phyloP scores from a whole-genome alignment of 2,888 invertebrate genomes.

The Onchidella celtica region DNA sequence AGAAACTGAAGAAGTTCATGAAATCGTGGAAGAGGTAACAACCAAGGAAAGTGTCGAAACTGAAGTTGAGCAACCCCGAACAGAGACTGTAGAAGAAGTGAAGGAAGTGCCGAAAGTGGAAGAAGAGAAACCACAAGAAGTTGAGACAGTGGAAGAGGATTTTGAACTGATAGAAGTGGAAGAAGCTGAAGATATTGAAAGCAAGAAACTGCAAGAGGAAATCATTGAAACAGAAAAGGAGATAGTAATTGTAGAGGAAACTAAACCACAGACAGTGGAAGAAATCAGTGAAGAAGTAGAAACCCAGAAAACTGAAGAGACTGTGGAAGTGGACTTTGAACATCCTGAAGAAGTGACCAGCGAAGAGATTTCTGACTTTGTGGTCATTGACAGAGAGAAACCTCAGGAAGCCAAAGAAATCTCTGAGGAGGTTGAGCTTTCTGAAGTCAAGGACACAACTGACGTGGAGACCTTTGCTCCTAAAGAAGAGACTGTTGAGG shows the following conservation, averaged over 20 bases:
- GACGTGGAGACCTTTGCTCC: constrained; percentile 49
- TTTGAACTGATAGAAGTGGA: constrained; percentile 41
- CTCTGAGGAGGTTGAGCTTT: constrained; percentile 42
- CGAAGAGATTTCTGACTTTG: constrained; percentile 56
- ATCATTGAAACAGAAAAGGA: constrained; percentile 46
- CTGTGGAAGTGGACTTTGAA: constrained; percentile 23
- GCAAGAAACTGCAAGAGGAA: constrained; percentile 45
- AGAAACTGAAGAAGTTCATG: constrained; percentile 49
- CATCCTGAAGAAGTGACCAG: constrained; percentile 54
- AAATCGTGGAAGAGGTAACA: constrained; percentile 20
- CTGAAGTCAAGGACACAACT: constrained; percentile 30
- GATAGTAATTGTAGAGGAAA: constrained; percentile 44
- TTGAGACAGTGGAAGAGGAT: constrained; percentile 51
- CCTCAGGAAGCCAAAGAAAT: constrained; percentile 47
- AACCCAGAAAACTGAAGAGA: constrained; percentile 1
- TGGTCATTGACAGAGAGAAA: constrained; percentile 54
- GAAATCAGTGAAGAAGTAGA: constrained; percentile 50
- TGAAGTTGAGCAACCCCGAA: constrained; percentile 45
- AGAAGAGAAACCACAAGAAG: constrained; percentile 46
- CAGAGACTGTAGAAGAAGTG: constrained; percentile 37
- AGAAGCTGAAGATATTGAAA: constrained; percentile 29
- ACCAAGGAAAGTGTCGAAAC: constrained; percentile 40
- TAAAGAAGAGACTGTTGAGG: constrained; percentile 46
- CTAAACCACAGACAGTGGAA: constrained; percentile 42
- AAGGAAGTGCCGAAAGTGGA: constrained; percentile 33